Base-by-base conservation (phyloP, 2,888 invertebrate species). In the Yponomeuta malinellus region DNA sequence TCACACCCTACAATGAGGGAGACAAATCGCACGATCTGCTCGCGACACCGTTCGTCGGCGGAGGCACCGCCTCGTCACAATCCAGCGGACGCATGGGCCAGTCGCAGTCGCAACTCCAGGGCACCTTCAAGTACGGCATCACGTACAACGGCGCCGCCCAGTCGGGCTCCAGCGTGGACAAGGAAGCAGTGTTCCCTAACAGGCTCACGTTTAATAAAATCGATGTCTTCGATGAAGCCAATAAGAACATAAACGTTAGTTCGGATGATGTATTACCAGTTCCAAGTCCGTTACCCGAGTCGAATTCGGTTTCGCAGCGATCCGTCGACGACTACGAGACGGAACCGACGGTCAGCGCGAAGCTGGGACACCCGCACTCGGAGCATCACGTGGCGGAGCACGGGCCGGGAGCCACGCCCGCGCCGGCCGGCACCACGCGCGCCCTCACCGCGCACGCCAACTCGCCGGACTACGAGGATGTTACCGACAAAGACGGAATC, bases 101-200 rank as follows among this genome's bases (percentile, higher is more conserved):
- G 83, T 96, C 96, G 31, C 97, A 97, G 82, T 95, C 96, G 10
- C 96, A 97, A 86, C 93, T 97, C 48, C 95, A 96, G 78, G 97
- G 97, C 4, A 95, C 96, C 59, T 97, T 96, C 75, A 95, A 95
- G 79, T 95, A 95, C 78, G 96, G 96, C 33, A 95, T 96, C 63
- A 94, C 95, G 10, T 96, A 96, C 76, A 95, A 93, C 59, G 97
- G 97, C 4, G 96, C 96, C 0, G 96, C 97, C 3, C 97, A 97
- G 83, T 95, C 97, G 8, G 96, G 96, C 33, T 95, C 96, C 0
- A 96, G 97, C 76, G 88, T 94, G 48, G 93, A 93, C 76, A 94
- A 94, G 79, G 93, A 91, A 73, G 84, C 90, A 31, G 85, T 91
- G 70, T 91, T 91, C 74, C 82, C 87, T 2, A 90, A 87, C 74